phyloP scores from a whole-genome alignment of 2,888 invertebrate species.

The Neria commutata region DNA sequence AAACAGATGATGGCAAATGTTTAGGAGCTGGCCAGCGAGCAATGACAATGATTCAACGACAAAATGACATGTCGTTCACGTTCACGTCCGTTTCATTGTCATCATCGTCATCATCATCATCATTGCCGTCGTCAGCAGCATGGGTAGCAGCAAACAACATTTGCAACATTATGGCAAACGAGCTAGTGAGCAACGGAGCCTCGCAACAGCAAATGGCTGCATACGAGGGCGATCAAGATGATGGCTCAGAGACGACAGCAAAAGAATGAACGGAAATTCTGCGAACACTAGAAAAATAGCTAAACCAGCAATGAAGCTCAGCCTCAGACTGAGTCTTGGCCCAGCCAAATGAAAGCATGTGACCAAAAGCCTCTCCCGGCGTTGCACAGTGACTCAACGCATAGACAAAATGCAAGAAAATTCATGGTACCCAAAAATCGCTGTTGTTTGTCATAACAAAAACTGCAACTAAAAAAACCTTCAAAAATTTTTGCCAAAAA shows the following conservation, averaged over 20 bases:
- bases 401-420: too few relatives aligned
- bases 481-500: too few relatives aligned
- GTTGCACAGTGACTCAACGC: too few relatives aligned
- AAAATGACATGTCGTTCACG: conserved; percentile 7
- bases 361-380: too few relatives aligned
- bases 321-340: not conserved
- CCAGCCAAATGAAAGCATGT: too few relatives aligned
- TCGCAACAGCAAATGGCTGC: not conserved
- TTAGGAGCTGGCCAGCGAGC: not conserved
- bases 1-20: conserved; percentile 4
- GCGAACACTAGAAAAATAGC: conserved; percentile 8
- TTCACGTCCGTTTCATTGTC: conserved; percentile 17
- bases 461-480: too few relatives aligned
- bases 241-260: not conserved
- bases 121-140: conserved; percentile 25
- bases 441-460: too few relatives aligned
- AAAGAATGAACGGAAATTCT: conserved; percentile 17
- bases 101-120: conserved; percentile 43
- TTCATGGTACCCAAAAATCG: too few relatives aligned
- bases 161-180: too few relatives aligned
- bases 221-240: not conserved
- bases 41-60: not conserved
- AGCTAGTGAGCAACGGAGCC: not conserved
- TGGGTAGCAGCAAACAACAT: conserved; percentile 5
- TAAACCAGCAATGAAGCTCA: conserved; percentile 7